Conservation (phyloP, 1,140 invertebrate species). For the Ips nitidus region DNA sequence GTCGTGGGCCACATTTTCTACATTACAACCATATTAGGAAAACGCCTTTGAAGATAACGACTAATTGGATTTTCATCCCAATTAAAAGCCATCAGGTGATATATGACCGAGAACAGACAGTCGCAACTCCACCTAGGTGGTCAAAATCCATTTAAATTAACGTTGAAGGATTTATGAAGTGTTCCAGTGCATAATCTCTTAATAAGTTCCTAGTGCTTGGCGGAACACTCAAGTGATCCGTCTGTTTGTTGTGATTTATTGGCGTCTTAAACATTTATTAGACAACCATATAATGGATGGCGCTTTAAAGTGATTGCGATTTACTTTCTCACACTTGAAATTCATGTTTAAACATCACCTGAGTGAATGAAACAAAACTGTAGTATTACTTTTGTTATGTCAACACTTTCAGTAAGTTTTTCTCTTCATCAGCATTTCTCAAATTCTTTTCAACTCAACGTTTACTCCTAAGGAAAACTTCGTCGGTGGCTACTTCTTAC, state of each 20-base stretch:
- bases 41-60: neutral
- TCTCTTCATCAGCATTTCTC: too few relatives aligned
- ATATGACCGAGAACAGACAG: constrained; percentile 1
- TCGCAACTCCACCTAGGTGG: constrained; percentile 15
- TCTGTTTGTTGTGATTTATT: constrained; percentile 8
- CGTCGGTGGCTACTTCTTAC: too few relatives aligned
- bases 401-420: too few relatives aligned
- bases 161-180: constrained; percentile 19
- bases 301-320: neutral
- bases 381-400: too few relatives aligned
- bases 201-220: constrained; percentile 6
- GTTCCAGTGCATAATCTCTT: constrained; percentile 17
- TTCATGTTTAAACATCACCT: too few relatives aligned
- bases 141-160: constrained; percentile 29
- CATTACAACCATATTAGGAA: too few relatives aligned
- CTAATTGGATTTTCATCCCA: constrained; percentile 1
- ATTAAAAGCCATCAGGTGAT: constrained; percentile 14
- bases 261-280: neutral
- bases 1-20: too few relatives aligned
- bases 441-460: too few relatives aligned
- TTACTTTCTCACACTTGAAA: too few relatives aligned
- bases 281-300: neutral
- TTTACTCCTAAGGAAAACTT: too few relatives aligned
- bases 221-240: neutral
- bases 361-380: too few relatives aligned